A percentile compares a stretch with the other conserved stretches of the same genome.
These are phyloP conservation scores for Cabera pusaria DNA, from an alignment of 2,888 invertebrate genomes.

Conservation along the genomic window DNA sequence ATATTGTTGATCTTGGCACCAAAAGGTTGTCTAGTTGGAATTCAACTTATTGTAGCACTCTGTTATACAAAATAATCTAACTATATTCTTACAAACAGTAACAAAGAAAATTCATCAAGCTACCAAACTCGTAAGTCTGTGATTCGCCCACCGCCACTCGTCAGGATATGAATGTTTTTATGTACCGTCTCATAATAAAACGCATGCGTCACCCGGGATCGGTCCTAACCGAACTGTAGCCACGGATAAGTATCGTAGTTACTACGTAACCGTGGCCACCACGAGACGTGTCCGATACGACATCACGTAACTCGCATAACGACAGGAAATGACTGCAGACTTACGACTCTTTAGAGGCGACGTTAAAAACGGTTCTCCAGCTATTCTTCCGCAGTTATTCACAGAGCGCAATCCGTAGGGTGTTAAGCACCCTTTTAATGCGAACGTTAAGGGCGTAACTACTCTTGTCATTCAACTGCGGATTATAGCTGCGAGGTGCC, in stretches of 20 bases:
- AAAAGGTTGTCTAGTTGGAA: too few relatives aligned
- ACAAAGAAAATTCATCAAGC: too few relatives aligned
- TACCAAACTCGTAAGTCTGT: too few relatives aligned
- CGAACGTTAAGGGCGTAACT: conserved; percentile 54
- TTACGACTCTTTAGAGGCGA: conserved; percentile 63
- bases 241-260: too few relatives aligned
- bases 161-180: conserved; percentile 23
- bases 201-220: conserved; percentile 41
- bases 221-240: conserved; percentile 34
- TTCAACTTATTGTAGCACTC: too few relatives aligned
- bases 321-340: conserved; percentile 58
- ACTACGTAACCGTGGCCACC: too few relatives aligned
- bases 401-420: conserved; percentile 59
- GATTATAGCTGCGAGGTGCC: conserved; percentile 42
- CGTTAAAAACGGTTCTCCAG: conserved; percentile 60
- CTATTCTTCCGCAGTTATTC: conserved; percentile 69
- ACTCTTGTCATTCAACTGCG: conserved; percentile 57
- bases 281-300: conserved; percentile 17
- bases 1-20: too few relatives aligned
- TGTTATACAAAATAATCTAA: too few relatives aligned
- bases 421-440: conserved; percentile 65
- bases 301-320: conserved; percentile 60
- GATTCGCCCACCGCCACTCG: not conserved
- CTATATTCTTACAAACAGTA: too few relatives aligned
- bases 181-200: conserved; percentile 39